These are phyloP conservation scores for Lampropteryx suffumata DNA, from an alignment of 2,888 invertebrate species.

Conservation along the genomic window DNA sequence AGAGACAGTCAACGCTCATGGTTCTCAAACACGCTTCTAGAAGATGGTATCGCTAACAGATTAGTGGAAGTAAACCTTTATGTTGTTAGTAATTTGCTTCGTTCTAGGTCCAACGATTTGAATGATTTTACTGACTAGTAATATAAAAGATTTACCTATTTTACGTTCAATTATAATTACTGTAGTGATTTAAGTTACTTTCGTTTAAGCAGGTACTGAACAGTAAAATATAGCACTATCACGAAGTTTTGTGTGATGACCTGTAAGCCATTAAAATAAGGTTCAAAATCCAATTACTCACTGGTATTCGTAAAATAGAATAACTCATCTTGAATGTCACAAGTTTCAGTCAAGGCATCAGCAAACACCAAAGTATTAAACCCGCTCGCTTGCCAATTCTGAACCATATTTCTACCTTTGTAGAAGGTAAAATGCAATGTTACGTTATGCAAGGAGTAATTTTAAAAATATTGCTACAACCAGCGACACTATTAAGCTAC, in stretches of 20 bases:
- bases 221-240: too few relatives aligned
- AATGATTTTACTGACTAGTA: too few relatives aligned
- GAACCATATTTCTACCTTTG: neutral
- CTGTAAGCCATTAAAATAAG: too few relatives aligned
- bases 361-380: slow-evolving; percentile 13
- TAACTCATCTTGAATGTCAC: slow-evolving; percentile 11
- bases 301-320: too few relatives aligned
- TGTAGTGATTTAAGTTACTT: too few relatives aligned
- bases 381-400: neutral
- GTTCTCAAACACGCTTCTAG: slow-evolving; percentile 2
- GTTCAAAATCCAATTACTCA: too few relatives aligned
- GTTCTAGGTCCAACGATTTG: too few relatives aligned
- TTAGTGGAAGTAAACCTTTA: slow-evolving; percentile 8
- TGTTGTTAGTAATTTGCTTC: too few relatives aligned
- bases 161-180: too few relatives aligned
- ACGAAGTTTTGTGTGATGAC: too few relatives aligned
- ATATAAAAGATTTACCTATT: too few relatives aligned
- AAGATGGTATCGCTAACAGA: slow-evolving; percentile 5
- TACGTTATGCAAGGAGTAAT: slow-evolving; percentile 13
- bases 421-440: slow-evolving; percentile 11
- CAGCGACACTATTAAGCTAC: slow-evolving; percentile 25
- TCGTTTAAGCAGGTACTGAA: too few relatives aligned
- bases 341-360: slow-evolving; percentile 20
- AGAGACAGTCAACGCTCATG: slow-evolving; percentile 7
- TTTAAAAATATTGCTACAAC: slow-evolving; percentile 22